A percentile compares a stretch with the other conserved stretches of the same genome.
These are phyloP conservation scores for Barnardius zonarius DNA, from an alignment of 2,113 vertebrate genomes.

Conservation along the genomic window DNA sequence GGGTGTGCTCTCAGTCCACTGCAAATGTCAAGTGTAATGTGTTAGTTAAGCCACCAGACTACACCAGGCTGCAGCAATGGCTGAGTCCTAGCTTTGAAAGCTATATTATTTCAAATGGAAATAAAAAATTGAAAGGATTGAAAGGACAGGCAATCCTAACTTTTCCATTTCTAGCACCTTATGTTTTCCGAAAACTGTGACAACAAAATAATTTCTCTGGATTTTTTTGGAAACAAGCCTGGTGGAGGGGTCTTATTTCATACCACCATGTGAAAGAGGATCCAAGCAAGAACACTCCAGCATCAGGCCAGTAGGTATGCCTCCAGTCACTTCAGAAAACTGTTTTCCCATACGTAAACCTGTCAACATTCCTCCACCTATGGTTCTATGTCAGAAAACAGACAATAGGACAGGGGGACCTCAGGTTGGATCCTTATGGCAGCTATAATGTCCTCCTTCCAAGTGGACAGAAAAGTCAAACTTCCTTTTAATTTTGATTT, in stretches of 20 bases:
- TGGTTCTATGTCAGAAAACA: not conserved
- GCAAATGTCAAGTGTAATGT: not conserved
- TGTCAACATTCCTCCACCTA: not conserved
- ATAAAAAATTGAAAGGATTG: not conserved
- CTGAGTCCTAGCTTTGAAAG: not conserved
- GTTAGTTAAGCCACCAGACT: not conserved
- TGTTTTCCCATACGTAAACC: not conserved
- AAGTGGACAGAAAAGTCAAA: not conserved
- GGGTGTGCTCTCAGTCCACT: not conserved
- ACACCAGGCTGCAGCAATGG: not conserved
- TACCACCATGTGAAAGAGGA: not conserved
- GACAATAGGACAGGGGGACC: not conserved
- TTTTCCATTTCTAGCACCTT: not conserved
- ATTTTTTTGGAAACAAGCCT: not conserved
- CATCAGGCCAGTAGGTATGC: not conserved
- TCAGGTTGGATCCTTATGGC: not conserved
- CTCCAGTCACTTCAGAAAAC: not conserved
- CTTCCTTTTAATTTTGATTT: not conserved
- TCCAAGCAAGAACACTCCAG: not conserved
- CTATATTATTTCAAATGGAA: not conserved
- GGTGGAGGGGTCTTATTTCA: not conserved
- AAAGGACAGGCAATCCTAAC: not conserved
- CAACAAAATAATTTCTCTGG: not conserved
- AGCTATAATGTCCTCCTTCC: not conserved
- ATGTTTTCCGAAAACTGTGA: not conserved